A percentile compares a stretch with the other conserved stretches of the same genome.
Conservation (phyloP, 1,140 invertebrate genomes). For the Caligus rogercresseyi region DNA sequence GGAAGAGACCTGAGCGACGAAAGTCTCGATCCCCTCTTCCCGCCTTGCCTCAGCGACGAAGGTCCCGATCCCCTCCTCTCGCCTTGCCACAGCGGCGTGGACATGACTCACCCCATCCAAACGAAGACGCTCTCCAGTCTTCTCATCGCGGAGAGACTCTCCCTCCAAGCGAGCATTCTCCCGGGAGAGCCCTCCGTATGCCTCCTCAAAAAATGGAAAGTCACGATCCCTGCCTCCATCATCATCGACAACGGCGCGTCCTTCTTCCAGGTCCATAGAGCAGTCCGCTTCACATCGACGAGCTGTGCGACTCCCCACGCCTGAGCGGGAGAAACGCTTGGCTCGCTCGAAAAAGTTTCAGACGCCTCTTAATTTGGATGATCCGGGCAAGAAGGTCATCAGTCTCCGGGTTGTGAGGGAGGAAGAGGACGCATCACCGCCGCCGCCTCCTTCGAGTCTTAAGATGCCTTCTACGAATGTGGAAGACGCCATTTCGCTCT, state of each 20-base stretch:
- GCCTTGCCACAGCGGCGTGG: too few relatives aligned
- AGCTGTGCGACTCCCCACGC: background rate
- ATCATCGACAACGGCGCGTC: background rate
- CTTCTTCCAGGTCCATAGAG: too few relatives aligned
- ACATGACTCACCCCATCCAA: background rate
- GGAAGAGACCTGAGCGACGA: background rate
- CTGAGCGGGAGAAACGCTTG: conserved; percentile 12
- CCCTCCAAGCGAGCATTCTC: too few relatives aligned
- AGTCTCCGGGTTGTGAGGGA: background rate
- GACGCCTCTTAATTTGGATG: background rate
- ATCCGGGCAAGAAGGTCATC: background rate
- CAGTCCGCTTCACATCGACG: background rate
- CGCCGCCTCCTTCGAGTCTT: background rate
- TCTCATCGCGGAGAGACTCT: background rate
- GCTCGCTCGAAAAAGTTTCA: conserved; percentile 7
- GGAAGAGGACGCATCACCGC: background rate
- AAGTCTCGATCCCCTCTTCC: background rate
- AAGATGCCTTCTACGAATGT: background rate
- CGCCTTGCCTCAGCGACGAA: background rate
- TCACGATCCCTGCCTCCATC: background rate
- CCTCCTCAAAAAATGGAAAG: background rate
- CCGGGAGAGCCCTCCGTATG: background rate
- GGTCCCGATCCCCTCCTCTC: background rate
- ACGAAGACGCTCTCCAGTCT: background rate
- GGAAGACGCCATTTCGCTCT: conserved; percentile 6